Percentiles rank a stretch among this genome's conserved stretches.
phyloP scores from a whole-genome alignment of 2,888 invertebrate species.

The Drosophila robusta region DNA sequence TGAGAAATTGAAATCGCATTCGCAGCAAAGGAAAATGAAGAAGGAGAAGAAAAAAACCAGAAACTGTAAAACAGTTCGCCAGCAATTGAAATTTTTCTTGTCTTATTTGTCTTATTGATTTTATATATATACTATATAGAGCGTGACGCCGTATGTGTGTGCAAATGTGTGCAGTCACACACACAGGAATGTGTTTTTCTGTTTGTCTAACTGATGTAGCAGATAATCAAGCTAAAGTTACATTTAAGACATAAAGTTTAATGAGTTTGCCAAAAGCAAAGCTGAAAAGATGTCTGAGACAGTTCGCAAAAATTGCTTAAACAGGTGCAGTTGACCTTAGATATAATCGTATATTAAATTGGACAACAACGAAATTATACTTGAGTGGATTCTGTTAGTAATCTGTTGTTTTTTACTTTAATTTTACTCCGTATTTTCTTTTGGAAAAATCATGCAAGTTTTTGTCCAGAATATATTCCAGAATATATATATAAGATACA shows the following conservation, averaged over 20 bases:
- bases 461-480: no score
- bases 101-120: slow-evolving; percentile 73
- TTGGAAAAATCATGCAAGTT: not conserved
- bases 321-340: slow-evolving; percentile 15
- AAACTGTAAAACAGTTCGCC: slow-evolving; percentile 41
- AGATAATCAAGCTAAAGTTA: slow-evolving; percentile 52
- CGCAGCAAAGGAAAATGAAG: slow-evolving; percentile 36
- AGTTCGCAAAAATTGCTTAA: slow-evolving; percentile 9
- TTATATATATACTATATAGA: slow-evolving; percentile 30
- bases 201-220: slow-evolving; percentile 39
- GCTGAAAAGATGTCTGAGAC: slow-evolving; percentile 1
- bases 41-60: slow-evolving; percentile 15
- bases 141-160: not conserved
- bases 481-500: no score
- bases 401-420: not conserved
- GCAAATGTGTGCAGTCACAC: slow-evolving; percentile 5
- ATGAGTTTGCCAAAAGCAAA: slow-evolving; percentile 42
- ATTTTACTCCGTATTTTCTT: no score
- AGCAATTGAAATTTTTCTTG: slow-evolving; percentile 57
- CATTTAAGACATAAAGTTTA: slow-evolving; percentile 47
- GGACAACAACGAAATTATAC: not conserved
- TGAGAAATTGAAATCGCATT: slow-evolving; percentile 80
- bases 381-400: no score
- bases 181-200: not conserved
- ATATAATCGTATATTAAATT: slow-evolving; percentile 16